phyloP scores from a whole-genome alignment of 2,113 vertebrate species.

The Meles meles region DNA sequence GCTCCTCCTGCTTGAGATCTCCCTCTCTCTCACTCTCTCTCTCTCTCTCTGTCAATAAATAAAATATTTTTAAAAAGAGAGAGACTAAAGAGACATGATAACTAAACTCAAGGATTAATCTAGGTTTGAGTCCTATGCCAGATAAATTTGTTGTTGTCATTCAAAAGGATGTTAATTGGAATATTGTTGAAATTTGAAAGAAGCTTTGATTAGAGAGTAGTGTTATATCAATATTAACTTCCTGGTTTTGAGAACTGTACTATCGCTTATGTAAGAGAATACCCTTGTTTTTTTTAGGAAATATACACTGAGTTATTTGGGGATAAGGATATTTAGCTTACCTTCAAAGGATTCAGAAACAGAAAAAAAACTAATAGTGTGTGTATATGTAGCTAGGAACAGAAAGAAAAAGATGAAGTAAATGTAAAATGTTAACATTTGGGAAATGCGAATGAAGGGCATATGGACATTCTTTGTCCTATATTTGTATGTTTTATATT shows the following conservation, averaged over 20 bases:
- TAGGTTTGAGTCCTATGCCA: neutral
- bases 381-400: neutral
- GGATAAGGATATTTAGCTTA: neutral
- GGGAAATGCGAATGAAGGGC: neutral
- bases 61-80: neutral
- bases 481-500: neutral
- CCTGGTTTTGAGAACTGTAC: neutral
- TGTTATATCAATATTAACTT: neutral
- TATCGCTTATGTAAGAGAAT: neutral
- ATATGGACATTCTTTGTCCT: neutral
- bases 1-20: no score
- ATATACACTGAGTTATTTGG: neutral
- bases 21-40: neutral
- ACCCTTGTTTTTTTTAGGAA: neutral
- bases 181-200: constrained; percentile 10
- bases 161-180: neutral
- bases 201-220: neutral
- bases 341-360: neutral
- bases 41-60: neutral
- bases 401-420: neutral
- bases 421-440: constrained; percentile 14
- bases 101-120: neutral
- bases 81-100: neutral
- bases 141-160: neutral
- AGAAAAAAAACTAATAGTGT: neutral